Conservation (phyloP, 2,888 invertebrate genomes). For the Heliothis peltigera region DNA sequence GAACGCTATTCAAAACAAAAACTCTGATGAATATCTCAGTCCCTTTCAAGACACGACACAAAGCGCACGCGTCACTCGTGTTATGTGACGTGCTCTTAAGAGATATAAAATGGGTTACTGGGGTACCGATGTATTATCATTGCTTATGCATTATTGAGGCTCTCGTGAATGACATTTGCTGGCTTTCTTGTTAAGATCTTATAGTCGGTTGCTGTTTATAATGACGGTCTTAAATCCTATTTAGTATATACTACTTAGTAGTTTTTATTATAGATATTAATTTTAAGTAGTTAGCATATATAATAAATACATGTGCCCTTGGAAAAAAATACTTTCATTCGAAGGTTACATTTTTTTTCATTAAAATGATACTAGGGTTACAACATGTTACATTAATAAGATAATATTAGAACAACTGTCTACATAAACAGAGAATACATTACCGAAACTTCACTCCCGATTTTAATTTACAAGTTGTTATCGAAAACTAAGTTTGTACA, state of each 20-base stretch:
- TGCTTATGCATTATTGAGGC: slow-evolving; percentile 40
- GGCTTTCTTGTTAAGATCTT: slow-evolving; percentile 2
- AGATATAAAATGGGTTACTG: slow-evolving; percentile 46
- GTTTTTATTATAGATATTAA: too few relatives aligned
- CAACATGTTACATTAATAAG: background rate
- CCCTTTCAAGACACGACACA: slow-evolving; percentile 38
- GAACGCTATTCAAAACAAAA: slow-evolving; percentile 22
- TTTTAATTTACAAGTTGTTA: slow-evolving; percentile 27
- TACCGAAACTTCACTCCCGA: slow-evolving; percentile 5
- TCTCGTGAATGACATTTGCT: slow-evolving; percentile 6
- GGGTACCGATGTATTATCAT: slow-evolving; percentile 47
- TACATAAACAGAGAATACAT: slow-evolving; percentile 2
- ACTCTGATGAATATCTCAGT: slow-evolving; percentile 45
- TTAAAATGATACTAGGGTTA: background rate
- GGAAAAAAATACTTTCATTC: too few relatives aligned
- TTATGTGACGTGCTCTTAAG: slow-evolving; percentile 41
- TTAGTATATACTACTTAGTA: too few relatives aligned
- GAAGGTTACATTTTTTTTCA: too few relatives aligned
- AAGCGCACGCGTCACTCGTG: slow-evolving; percentile 48
- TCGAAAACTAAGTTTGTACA: slow-evolving; percentile 20
- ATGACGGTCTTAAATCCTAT: background rate
- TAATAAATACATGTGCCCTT: too few relatives aligned
- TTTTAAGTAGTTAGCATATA: too few relatives aligned
- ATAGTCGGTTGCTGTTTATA: background rate
- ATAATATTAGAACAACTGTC: background rate